Percentiles rank a stretch among this genome's conserved stretches.
These are phyloP conservation scores for Calliphora vicina DNA, from an alignment of 1,140 invertebrate species.

Conservation along the genomic window DNA sequence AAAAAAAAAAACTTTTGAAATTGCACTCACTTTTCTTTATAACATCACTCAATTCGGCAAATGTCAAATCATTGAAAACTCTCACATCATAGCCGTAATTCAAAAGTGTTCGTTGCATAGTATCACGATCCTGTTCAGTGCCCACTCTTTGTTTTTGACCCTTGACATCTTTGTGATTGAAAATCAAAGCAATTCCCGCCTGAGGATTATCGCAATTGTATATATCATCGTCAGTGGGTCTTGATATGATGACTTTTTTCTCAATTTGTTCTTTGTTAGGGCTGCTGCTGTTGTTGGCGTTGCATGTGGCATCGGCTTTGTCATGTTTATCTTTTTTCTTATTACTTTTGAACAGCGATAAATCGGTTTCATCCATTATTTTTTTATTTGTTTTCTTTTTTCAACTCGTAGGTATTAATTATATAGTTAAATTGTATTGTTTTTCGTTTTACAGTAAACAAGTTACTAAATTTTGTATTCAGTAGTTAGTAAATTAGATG, in stretches of 20 bases:
- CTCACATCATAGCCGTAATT: conserved; percentile 70
- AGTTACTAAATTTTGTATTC: not conserved
- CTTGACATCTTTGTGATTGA: conserved; percentile 76
- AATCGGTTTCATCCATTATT: conserved; percentile 55
- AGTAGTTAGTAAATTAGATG: not conserved
- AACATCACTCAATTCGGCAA: conserved; percentile 64
- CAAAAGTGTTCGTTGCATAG: conserved; percentile 54
- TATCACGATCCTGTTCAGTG: conserved; percentile 64
- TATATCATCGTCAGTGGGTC: conserved; percentile 56
- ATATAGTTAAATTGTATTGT: not conserved
- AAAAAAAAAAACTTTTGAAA: not conserved
- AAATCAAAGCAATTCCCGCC: conserved; percentile 76
- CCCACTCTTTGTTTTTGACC: conserved; percentile 60
- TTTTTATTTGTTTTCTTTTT: no score
- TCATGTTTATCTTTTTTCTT: conserved; percentile 50
- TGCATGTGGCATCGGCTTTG: conserved; percentile 57
- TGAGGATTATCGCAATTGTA: conserved; percentile 75
- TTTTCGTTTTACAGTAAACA: not conserved
- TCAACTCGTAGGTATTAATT: no score
- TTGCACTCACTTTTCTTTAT: conserved; percentile 64
- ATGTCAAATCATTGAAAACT: conserved; percentile 67
- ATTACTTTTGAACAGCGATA: conserved; percentile 47
- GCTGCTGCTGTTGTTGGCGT: not conserved
- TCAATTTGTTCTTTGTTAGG: not conserved
- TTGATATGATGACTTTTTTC: conserved; percentile 47